Conservation (phyloP, 1,140 invertebrate genomes). For the Drosophila burlai region DNA sequence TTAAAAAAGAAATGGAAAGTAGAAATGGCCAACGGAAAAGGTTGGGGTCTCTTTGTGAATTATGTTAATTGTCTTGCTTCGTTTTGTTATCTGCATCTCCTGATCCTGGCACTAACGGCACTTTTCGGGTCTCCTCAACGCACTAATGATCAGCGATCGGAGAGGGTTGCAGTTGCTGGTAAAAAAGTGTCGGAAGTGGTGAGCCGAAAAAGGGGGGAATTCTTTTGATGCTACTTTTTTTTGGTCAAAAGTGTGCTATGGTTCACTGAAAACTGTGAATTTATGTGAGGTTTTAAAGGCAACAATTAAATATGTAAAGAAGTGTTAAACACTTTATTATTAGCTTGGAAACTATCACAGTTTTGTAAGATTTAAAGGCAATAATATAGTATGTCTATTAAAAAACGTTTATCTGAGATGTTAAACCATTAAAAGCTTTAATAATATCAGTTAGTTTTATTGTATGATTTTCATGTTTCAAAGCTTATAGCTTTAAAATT, state of each 20-base stretch:
- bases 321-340: background rate
- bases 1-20: slow-evolving; percentile 80
- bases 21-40: slow-evolving; percentile 44
- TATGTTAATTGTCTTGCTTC: slow-evolving; percentile 74
- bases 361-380: background rate
- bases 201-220: slow-evolving; percentile 19
- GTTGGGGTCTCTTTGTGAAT: slow-evolving; percentile 58
- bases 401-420: background rate
- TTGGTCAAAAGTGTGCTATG: background rate
- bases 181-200: slow-evolving; percentile 20
- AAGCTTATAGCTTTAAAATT: too few relatives aligned
- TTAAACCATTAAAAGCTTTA: background rate
- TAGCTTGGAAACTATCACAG: background rate
- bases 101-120: slow-evolving; percentile 68
- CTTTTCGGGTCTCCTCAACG: slow-evolving; percentile 28
- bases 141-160: slow-evolving; percentile 31
- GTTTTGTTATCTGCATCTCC: slow-evolving; percentile 39
- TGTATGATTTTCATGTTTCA: too few relatives aligned
- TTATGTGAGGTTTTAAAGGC: background rate
- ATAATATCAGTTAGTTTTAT: background rate
- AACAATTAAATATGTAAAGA: background rate
- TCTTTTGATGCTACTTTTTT: background rate
- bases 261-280: slow-evolving; percentile 1
- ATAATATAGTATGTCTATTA: too few relatives aligned
- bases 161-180: slow-evolving; percentile 6